A percentile compares a stretch with the other conserved stretches of the same genome.
Conservation (phyloP, 2,888 invertebrate species). For the Sycophila texana region DNA sequence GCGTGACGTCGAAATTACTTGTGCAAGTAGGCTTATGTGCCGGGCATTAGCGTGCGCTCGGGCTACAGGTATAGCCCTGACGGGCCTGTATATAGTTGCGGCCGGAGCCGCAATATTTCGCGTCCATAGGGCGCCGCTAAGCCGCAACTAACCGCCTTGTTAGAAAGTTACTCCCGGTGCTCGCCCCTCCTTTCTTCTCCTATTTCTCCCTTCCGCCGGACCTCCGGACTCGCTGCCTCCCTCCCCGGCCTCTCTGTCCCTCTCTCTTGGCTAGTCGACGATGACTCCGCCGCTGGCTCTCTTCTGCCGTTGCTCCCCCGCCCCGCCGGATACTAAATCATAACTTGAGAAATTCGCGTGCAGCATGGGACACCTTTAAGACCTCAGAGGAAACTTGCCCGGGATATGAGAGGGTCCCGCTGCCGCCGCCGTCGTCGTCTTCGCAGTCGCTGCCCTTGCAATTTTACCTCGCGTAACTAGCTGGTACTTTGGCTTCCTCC, state of each 20-base stretch:
- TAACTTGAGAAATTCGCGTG: conserved; percentile 73
- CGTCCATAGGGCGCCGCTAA: conserved; percentile 68
- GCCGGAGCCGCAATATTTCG: conserved; percentile 68
- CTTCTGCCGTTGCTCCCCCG: conserved; percentile 50
- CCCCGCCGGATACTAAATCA: conserved; percentile 69
- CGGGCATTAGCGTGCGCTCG: conserved; percentile 25
- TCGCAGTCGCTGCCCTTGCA: conserved; percentile 62
- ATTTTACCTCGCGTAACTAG: conserved; percentile 67
- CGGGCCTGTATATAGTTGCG: not conserved
- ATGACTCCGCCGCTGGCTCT: conserved; percentile 14
- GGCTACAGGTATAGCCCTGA: conserved; percentile 1
- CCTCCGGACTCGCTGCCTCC: conserved; percentile 42
- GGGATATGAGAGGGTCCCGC: conserved; percentile 29
- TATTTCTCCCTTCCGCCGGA: conserved; percentile 59
- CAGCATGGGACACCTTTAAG: conserved; percentile 68
- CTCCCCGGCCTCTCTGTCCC: conserved; percentile 13
- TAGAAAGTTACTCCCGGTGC: conserved; percentile 71
- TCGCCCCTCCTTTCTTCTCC: conserved; percentile 53
- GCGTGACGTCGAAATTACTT: conserved; percentile 55
- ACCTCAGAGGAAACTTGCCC: conserved; percentile 67
- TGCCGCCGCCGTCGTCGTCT: not conserved
- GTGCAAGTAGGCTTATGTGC: conserved; percentile 50
- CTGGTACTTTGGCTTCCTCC: conserved; percentile 49
- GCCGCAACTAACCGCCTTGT: conserved; percentile 75
- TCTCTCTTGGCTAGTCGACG: conserved; percentile 38